Percentiles rank a stretch among this genome's conserved stretches.
Evolutionary conservation across 2,113 vertebrate species (phyloP).

Genomic region (Turnix velox): DNA sequence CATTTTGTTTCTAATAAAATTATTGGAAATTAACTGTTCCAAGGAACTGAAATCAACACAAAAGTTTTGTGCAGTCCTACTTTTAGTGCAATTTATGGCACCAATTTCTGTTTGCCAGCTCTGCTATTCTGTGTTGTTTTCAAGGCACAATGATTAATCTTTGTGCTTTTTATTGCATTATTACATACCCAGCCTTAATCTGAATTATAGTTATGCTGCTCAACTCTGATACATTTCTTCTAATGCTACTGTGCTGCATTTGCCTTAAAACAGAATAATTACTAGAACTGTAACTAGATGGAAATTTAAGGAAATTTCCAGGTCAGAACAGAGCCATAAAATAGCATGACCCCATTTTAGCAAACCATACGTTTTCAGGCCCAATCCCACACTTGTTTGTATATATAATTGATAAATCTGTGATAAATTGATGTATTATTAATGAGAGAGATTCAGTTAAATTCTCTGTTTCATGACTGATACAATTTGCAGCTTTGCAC

Average conservation of each 20-base stretch:
- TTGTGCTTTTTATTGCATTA: not conserved
- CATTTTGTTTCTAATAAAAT: conserved; percentile 40
- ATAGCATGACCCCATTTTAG: too few species aligned
- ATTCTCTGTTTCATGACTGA: not conserved
- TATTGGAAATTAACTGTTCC: conserved; percentile 2
- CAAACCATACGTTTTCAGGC: too few species aligned
- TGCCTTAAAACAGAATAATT: not conserved
- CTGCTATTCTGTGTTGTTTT: not conserved
- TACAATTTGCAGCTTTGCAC: not conserved
- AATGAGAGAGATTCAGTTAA: not conserved
- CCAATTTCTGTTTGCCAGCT: not conserved
- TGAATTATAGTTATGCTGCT: not conserved
- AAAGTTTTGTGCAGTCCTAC: not conserved
- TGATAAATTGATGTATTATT: not conserved
- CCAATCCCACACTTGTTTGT: not conserved
- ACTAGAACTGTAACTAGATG: not conserved
- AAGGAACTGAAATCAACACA: not conserved
- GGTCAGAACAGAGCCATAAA: not conserved
- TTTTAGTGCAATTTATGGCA: not conserved
- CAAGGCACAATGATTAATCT: not conserved
- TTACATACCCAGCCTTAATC: accelerated
- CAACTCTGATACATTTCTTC: not conserved
- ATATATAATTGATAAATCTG: not conserved
- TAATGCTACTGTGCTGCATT: not conserved
- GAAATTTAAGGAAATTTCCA: not conserved